Conservation (phyloP, 2,797 vertebrate genomes). For the Avahi laniger region DNA sequence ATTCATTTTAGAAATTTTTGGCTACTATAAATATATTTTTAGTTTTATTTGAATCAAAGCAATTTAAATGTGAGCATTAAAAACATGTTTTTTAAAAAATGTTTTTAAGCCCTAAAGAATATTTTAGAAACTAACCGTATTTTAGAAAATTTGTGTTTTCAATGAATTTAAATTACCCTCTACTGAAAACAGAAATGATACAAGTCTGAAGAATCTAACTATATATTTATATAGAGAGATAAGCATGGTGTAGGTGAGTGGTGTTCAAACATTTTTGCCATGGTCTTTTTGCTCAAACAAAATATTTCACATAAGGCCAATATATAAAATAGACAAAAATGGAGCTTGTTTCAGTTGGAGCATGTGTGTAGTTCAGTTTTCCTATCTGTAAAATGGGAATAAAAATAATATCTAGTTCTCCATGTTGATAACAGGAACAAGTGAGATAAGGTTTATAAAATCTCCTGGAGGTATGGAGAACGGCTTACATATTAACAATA, state of each 20-base stretch:
- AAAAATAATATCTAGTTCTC: not conserved
- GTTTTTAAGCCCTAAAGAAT: slow-evolving; percentile 13
- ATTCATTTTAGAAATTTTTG: slow-evolving; percentile 25
- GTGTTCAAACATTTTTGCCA: slow-evolving; percentile 29
- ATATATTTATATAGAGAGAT: not conserved
- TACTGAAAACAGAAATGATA: slow-evolving; percentile 23
- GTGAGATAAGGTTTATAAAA: not conserved
- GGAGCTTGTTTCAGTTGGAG: not conserved
- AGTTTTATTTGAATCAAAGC: slow-evolving; percentile 28
- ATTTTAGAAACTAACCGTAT: slow-evolving; percentile 27
- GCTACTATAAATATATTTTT: slow-evolving; percentile 1
- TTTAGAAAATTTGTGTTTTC: slow-evolving; percentile 48
- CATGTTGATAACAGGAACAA: not conserved
- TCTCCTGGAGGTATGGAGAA: not conserved
- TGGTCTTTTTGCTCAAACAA: not conserved
- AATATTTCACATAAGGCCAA: not conserved
- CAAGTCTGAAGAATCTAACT: not conserved
- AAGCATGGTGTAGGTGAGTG: not conserved
- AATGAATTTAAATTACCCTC: slow-evolving; percentile 36
- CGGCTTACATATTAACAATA: not conserved
- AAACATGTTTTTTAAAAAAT: slow-evolving; percentile 36
- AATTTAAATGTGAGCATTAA: slow-evolving; percentile 41
- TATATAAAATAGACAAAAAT: not conserved
- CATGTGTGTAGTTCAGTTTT: not conserved
- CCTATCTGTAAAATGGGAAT: not conserved